Evolutionary conservation across 2,888 invertebrate species (phyloP).

Genomic region (Hypolimnas misippus): DNA sequence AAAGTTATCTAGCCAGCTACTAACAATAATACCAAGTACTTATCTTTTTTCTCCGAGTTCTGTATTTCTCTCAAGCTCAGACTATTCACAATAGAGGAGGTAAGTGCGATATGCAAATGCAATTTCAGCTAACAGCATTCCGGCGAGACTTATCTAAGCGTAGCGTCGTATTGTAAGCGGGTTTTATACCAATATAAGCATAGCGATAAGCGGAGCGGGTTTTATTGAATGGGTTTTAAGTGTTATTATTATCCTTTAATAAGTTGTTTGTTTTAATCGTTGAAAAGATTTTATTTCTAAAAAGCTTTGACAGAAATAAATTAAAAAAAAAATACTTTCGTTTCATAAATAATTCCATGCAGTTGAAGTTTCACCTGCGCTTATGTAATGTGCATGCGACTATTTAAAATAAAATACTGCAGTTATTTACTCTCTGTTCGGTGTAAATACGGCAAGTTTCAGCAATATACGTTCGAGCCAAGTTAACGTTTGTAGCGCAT

Average conservation of each 20-base stretch:
- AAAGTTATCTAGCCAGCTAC: slow-evolving; percentile 23
- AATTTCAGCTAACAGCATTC: slow-evolving; percentile 73
- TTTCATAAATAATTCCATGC: too few species aligned
- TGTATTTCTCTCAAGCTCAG: slow-evolving; percentile 40
- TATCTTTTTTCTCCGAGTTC: slow-evolving; percentile 36
- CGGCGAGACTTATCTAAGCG: slow-evolving; percentile 49
- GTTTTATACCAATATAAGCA: not conserved
- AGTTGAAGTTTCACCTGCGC: too few species aligned
- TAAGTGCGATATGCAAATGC: slow-evolving; percentile 72
- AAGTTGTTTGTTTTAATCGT: not conserved
- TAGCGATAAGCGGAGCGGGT: slow-evolving; percentile 24
- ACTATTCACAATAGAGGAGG: slow-evolving; percentile 39
- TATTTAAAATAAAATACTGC: not conserved
- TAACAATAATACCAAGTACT: slow-evolving; percentile 46
- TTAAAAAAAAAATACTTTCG: too few species aligned
- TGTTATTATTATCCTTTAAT: not conserved
- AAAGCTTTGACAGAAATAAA: too few species aligned
- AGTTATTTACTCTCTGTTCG: slow-evolving; percentile 4
- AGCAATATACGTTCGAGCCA: slow-evolving; percentile 22
- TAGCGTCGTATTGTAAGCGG: slow-evolving; percentile 41
- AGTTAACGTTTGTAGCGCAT: slow-evolving; percentile 47
- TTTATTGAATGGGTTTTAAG: slow-evolving; percentile 2
- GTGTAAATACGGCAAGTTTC: not conserved
- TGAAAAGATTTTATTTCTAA: too few species aligned
- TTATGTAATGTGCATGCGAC: too few species aligned